These are phyloP conservation scores for Cylloceria caligata DNA, from an alignment of 2,888 invertebrate species.

Conservation along the genomic window DNA sequence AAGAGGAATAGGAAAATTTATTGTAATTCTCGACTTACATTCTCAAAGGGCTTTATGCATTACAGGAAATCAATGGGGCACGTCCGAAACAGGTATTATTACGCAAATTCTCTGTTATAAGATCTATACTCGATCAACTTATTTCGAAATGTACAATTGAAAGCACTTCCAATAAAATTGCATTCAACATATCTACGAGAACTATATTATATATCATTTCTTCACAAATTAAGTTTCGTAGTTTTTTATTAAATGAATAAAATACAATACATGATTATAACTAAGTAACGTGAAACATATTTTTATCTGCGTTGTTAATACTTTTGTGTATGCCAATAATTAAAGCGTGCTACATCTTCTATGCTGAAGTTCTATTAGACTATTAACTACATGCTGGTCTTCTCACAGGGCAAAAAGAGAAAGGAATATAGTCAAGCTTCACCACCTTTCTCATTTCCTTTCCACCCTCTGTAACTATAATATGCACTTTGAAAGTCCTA, in stretches of 20 bases:
- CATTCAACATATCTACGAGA: background rate
- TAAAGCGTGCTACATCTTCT: background rate
- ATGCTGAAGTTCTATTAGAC: background rate
- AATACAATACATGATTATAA: too few species aligned
- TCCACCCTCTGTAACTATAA: slow-evolving; percentile 27
- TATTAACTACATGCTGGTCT: background rate
- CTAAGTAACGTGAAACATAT: background rate
- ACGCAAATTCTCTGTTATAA: background rate
- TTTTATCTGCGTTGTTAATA: background rate
- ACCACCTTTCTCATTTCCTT: slow-evolving; percentile 13
- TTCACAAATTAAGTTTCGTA: background rate
- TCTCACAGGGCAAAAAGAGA: background rate
- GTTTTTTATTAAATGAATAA: too few species aligned
- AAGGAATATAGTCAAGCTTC: background rate
- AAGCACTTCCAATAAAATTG: background rate
- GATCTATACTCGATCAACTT: background rate
- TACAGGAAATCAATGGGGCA: slow-evolving; percentile 1
- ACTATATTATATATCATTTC: background rate
- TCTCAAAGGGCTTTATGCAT: background rate
- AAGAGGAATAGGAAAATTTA: slow-evolving; percentile 12
- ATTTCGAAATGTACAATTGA: background rate
- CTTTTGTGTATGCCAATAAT: background rate
- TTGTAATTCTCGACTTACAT: slow-evolving; percentile 17
- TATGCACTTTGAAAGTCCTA: slow-evolving; percentile 62
- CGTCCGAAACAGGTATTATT: background rate